Evolutionary conservation across 2,113 vertebrate genomes (phyloP).

Genomic region (Zapus hudsonius): DNA sequence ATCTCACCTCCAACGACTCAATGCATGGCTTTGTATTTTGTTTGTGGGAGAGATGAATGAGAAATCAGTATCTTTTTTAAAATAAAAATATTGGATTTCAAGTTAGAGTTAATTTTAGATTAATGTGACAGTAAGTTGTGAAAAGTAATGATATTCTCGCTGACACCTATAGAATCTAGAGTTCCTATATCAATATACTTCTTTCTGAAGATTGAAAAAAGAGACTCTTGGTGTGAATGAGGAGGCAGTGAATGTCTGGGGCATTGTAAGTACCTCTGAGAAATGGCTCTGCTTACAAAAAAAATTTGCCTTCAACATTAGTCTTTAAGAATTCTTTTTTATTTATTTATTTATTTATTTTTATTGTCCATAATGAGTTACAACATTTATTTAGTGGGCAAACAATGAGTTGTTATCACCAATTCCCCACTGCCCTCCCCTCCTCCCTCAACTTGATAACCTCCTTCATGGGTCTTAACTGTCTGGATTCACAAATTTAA

Average conservation of each 20-base stretch:
- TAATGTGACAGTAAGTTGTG: not conserved
- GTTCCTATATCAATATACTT: not conserved
- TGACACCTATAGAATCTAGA: not conserved
- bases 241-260: not conserved
- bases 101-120: conserved; percentile 35
- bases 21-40: conserved; percentile 6
- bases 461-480: too few relatives aligned
- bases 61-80: conserved; percentile 35
- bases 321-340: too few relatives aligned
- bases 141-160: conserved; percentile 22
- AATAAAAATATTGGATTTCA: conserved; percentile 24
- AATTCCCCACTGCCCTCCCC: too few relatives aligned
- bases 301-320: not conserved
- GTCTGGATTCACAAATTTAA: too few relatives aligned
- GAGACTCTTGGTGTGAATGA: not conserved
- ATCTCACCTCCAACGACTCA: not conserved
- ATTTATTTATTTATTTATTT: too few relatives aligned
- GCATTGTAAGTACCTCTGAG: not conserved
- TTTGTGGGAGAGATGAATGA: not conserved
- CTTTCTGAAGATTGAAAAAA: conserved; percentile 14
- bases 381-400: too few relatives aligned
- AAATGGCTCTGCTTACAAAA: not conserved
- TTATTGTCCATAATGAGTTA: too few relatives aligned
- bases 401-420: too few relatives aligned
- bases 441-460: too few relatives aligned